A percentile compares a stretch with the other conserved stretches of the same genome.
Evolutionary conservation across 2,797 vertebrate species (phyloP).

Genomic region (Tenualosa thibaudeaui): DNA sequence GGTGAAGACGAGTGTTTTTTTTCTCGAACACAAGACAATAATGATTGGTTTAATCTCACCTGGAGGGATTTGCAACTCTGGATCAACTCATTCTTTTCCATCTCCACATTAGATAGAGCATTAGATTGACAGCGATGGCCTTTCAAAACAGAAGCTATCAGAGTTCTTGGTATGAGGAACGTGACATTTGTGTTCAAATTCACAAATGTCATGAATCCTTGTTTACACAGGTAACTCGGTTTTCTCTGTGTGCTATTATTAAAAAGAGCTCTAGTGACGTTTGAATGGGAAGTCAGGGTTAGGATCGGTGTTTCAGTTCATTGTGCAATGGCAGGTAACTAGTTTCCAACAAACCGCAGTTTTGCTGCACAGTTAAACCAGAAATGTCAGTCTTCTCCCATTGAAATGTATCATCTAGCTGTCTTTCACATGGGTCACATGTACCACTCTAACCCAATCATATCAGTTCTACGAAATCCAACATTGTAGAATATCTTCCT

Average conservation of each 20-base stretch:
- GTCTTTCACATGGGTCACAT: no score
- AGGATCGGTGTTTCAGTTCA: neutral
- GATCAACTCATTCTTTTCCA: no score
- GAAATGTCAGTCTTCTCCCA: no score
- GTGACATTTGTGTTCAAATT: neutral
- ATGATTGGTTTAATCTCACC: no score
- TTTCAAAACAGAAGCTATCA: neutral
- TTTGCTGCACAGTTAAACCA: neutral
- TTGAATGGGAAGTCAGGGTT: neutral
- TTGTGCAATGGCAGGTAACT: neutral
- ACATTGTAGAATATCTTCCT: no score
- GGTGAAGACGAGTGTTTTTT: no score
- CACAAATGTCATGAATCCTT: neutral
- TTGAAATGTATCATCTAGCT: no score
- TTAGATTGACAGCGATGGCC: neutral
- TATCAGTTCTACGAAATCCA: no score
- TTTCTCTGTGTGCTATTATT: neutral
- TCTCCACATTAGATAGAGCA: neutral
- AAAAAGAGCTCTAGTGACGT: neutral
- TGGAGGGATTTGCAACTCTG: no score
- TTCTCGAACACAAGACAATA: no score
- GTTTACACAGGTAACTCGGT: neutral
- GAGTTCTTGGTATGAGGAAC: neutral
- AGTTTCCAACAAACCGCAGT: neutral
- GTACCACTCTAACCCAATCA: no score